phyloP scores from a whole-genome alignment of 2,113 vertebrate species.

The Collichthys lucidus region DNA sequence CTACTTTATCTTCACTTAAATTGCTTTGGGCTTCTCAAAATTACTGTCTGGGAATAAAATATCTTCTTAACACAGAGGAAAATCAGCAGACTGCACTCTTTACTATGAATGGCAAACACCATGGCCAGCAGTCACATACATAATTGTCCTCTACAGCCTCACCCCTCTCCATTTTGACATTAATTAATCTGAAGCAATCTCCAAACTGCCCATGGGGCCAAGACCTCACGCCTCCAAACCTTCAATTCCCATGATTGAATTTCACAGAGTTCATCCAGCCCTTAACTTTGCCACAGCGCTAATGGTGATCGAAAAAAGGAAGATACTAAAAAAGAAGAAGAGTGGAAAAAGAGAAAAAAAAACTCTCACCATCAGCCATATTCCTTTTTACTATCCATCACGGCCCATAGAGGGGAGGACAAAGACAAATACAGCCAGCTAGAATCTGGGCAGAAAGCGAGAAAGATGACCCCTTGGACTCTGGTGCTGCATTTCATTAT shows the following conservation, averaged over 20 bases:
- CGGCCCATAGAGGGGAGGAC: slow-evolving; percentile 74
- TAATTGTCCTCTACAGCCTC: slow-evolving; percentile 69
- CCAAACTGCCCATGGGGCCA: slow-evolving; percentile 66
- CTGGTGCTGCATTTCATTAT: slow-evolving; percentile 74
- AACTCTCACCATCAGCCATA: slow-evolving; percentile 70
- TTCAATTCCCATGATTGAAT: slow-evolving; percentile 75
- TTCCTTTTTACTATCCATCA: slow-evolving; percentile 80
- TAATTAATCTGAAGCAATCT: slow-evolving; percentile 78
- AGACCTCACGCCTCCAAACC: slow-evolving; percentile 69
- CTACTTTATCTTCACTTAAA: slow-evolving; percentile 64
- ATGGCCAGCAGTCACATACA: slow-evolving; percentile 62
- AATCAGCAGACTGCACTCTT: slow-evolving; percentile 47
- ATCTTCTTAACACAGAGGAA: slow-evolving; percentile 46
- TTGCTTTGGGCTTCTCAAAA: slow-evolving; percentile 69
- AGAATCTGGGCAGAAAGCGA: slow-evolving; percentile 66
- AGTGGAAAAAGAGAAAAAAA: slow-evolving; percentile 37
- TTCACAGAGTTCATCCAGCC: slow-evolving; percentile 68
- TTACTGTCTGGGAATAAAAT: slow-evolving; percentile 65
- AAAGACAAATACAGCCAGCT: slow-evolving; percentile 77
- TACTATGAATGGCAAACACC: slow-evolving; percentile 47
- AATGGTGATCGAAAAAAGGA: slow-evolving; percentile 57
- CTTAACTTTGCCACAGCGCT: slow-evolving; percentile 69
- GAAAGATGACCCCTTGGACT: slow-evolving; percentile 74
- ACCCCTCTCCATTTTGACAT: slow-evolving; percentile 68
- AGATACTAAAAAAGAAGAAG: slow-evolving; percentile 51